phyloP scores from a whole-genome alignment of 2,113 vertebrate species.

The Tachycineta bicolor region DNA sequence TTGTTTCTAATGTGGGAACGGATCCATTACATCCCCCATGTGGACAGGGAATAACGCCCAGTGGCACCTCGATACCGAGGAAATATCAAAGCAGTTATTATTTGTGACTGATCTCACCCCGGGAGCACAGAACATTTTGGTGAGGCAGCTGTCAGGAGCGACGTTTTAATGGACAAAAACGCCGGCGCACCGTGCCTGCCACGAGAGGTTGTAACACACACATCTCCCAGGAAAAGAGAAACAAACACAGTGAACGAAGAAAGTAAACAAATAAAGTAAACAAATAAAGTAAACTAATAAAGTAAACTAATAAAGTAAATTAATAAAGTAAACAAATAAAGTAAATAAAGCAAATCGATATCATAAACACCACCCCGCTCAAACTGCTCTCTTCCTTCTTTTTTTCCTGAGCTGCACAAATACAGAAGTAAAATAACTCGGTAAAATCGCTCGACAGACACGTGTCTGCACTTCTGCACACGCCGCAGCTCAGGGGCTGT shows the following conservation, averaged over 20 bases:
- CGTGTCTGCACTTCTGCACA: background rate
- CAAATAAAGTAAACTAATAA: too few relatives aligned
- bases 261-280: too few relatives aligned
- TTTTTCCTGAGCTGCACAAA: background rate
- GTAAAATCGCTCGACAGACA: background rate
- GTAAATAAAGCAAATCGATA: background rate
- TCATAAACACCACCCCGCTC: background rate
- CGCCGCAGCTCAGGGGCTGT: accelerated
- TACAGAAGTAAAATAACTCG: background rate
- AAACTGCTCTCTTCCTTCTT: background rate
- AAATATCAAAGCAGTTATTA: background rate
- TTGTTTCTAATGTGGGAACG: background rate
- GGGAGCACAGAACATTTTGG: accelerated
- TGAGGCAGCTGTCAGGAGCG: background rate
- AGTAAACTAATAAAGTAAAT: too few relatives aligned
- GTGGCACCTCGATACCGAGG: background rate
- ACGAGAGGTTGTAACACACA: background rate
- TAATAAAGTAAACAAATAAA: too few relatives aligned
- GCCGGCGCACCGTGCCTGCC: accelerated
- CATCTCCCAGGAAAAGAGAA: background rate
- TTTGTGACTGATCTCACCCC: background rate
- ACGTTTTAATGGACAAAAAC: background rate
- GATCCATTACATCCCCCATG: background rate
- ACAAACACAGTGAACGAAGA: too few relatives aligned
- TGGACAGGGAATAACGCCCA: background rate